Percentiles rank a stretch among this genome's conserved stretches.
These are phyloP conservation scores for Palythoa heliodiscus DNA, from an alignment of 92 coral and sea anemone genomes.

Conservation along the genomic window DNA sequence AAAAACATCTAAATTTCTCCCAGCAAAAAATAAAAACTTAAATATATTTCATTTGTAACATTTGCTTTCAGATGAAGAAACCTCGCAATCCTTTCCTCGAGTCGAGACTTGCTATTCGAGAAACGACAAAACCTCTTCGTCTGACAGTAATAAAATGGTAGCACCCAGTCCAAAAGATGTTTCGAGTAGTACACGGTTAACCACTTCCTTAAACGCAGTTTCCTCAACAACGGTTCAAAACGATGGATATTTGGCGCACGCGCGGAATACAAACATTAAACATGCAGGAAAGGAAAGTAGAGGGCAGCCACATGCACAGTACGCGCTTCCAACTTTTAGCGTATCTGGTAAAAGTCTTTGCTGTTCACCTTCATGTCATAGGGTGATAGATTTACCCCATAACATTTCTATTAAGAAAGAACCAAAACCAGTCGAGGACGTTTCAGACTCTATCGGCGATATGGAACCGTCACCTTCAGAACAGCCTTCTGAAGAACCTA, in stretches of 20 bases:
- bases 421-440: background rate
- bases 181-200: background rate
- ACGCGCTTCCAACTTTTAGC: background rate
- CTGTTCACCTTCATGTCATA: background rate
- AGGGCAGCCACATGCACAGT: background rate
- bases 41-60: background rate
- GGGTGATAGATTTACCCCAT: conserved; percentile 3
- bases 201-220: background rate
- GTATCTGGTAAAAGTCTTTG: background rate
- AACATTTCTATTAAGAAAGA: conserved; percentile 19
- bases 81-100: conserved; percentile 53
- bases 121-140: background rate
- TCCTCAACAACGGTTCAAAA: background rate
- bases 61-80: conserved; percentile 19
- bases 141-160: background rate
- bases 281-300: conserved; percentile 9
- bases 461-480: conserved; percentile 1
- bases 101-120: conserved; percentile 73
- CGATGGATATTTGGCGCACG: conserved; percentile 7
- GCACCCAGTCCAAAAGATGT: conserved; percentile 3
- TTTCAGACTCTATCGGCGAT: background rate
- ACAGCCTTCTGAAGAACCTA: conserved; percentile 22
- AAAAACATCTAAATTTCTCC: too few species aligned
- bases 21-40: background rate
- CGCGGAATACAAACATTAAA: background rate